Evolutionary conservation across 2,113 vertebrate genomes (phyloP).

Genomic region (Boleophthalmus pectinirostris): DNA sequence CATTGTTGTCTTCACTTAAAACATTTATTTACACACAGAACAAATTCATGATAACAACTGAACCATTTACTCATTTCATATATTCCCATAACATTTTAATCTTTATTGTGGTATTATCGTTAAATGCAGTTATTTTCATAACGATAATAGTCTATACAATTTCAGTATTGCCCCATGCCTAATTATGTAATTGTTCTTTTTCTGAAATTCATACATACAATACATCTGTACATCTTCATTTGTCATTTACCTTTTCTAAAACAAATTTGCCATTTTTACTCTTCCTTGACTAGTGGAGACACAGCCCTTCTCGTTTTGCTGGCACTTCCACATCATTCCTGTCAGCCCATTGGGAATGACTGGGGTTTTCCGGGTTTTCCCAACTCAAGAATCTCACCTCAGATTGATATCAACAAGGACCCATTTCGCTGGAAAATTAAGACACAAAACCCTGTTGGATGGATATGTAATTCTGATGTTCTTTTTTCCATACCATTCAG

Average conservation of each 20-base stretch:
- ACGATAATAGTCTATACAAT: no score
- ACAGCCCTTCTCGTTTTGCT: constrained; percentile 52
- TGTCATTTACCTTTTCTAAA: constrained; percentile 11
- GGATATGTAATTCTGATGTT: neutral
- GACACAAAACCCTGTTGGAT: neutral
- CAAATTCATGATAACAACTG: no score
- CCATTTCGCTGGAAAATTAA: constrained; percentile 29
- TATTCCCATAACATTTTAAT: no score
- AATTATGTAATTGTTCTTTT: no score
- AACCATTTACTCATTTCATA: no score
- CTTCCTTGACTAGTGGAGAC: neutral
- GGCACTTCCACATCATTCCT: constrained; percentile 67
- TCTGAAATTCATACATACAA: no score
- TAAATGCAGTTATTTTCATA: no score
- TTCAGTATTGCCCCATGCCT: no score
- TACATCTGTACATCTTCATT: constrained; percentile 24
- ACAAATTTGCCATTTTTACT: neutral
- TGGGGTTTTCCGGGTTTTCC: constrained; percentile 63
- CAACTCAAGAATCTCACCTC: constrained; percentile 17
- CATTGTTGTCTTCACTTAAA: no score
- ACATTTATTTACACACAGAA: no score
- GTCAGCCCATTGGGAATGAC: constrained; percentile 49
- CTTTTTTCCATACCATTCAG: no score
- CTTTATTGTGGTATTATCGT: no score
- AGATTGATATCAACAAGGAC: constrained; percentile 8